phyloP scores from a whole-genome alignment of 2,113 vertebrate genomes.

The Ptyas mucosa region DNA sequence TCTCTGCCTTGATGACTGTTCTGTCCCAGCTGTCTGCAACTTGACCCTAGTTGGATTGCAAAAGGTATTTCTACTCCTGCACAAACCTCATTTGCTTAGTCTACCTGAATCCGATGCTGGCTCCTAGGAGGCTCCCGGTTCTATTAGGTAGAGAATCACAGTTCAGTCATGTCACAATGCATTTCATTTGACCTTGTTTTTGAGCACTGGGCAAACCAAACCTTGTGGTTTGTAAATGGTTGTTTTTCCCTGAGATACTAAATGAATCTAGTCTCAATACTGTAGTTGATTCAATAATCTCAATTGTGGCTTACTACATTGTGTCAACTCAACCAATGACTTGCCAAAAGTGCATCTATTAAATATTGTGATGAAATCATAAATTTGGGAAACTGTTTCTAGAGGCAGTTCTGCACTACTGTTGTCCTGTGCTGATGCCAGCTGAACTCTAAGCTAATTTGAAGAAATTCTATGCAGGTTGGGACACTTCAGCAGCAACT shows the following conservation, averaged over 20 bases:
- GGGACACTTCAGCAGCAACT: neutral
- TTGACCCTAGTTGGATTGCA: neutral
- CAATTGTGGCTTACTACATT: neutral
- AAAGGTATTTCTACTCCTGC: neutral
- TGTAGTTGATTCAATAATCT: neutral
- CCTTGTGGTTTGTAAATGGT: neutral
- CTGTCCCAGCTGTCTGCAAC: neutral
- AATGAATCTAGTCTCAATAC: neutral
- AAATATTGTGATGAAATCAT: neutral
- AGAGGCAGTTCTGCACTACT: neutral
- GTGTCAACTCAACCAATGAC: neutral
- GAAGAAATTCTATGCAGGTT: neutral
- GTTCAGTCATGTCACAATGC: neutral
- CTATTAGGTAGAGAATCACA: neutral
- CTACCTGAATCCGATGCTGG: neutral
- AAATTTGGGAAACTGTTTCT: neutral
- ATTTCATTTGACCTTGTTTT: neutral
- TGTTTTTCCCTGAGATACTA: neutral
- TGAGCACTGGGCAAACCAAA: neutral
- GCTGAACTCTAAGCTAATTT: neutral
- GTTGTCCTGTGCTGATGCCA: neutral
- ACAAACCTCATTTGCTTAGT: neutral
- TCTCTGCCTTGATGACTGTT: neutral
- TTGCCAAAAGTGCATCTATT: neutral
- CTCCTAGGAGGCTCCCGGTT: neutral